A percentile compares a stretch with the other conserved stretches of the same genome.
These are phyloP conservation scores for Sphaerodactylus townsendi DNA, from an alignment of 2,113 vertebrate genomes.

Conservation along the genomic window DNA sequence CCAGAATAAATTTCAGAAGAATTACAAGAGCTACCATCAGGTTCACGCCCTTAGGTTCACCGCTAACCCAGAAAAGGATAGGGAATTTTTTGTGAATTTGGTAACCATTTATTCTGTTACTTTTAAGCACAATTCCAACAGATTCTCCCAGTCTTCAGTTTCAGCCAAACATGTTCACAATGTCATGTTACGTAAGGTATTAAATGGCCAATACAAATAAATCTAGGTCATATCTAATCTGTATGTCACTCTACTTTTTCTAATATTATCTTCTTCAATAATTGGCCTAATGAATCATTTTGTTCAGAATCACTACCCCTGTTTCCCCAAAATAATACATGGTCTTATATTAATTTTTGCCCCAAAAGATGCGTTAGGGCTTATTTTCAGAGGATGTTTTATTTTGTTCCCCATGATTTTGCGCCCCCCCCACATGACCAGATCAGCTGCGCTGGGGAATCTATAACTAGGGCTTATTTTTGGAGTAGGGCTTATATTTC, in stretches of 20 bases:
- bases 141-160: neutral
- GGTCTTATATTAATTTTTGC: no score
- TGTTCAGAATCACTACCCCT: neutral
- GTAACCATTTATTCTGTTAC: neutral
- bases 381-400: no score
- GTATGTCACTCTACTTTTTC: neutral
- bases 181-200: neutral
- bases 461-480: no score
- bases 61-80: neutral
- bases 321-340: no score
- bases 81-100: neutral
- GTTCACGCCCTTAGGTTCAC: neutral
- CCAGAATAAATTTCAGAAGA: neutral
- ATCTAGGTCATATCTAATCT: slow-evolving; percentile 27
- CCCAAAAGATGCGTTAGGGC: no score
- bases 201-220: slow-evolving; percentile 21
- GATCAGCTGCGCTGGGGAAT: no score
- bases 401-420: no score
- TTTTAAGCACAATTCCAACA: neutral
- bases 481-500: no score
- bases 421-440: no score
- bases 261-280: slow-evolving; percentile 40
- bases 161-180: neutral
- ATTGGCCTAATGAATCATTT: slow-evolving; percentile 30
- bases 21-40: neutral